These are phyloP conservation scores for Sarotherodon lohbergeri DNA, from an alignment of 2,113 vertebrate species.

Conservation along the genomic window DNA sequence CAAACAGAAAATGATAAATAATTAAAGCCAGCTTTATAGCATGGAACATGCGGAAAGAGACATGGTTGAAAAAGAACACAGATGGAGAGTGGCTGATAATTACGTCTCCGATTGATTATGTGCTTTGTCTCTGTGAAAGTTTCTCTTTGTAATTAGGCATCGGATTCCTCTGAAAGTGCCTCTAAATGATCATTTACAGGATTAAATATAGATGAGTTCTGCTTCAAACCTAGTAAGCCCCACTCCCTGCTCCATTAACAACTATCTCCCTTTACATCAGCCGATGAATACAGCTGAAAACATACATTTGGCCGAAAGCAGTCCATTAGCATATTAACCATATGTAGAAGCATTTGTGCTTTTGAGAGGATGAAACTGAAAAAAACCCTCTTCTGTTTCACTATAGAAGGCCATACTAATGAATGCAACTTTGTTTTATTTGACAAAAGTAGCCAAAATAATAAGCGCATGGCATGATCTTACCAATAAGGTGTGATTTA, in stretches of 20 bases:
- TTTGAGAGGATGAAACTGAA: background rate
- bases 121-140: constrained; percentile 7
- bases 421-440: background rate
- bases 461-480: background rate
- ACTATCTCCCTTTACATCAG: background rate
- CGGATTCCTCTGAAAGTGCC: constrained; percentile 33
- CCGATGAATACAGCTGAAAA: background rate
- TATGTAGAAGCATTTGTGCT: background rate
- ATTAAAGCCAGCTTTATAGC: constrained; percentile 23
- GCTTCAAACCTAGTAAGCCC: background rate
- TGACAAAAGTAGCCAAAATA: background rate
- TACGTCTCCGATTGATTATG: constrained; percentile 40
- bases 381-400: background rate
- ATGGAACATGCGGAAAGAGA: background rate
- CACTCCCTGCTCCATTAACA: constrained; percentile 32
- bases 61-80: background rate
- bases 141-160: constrained; percentile 39
- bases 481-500: constrained; percentile 47
- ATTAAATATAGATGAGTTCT: constrained; percentile 60
- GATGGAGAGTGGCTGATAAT: constrained; percentile 25
- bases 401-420: background rate
- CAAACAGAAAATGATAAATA: constrained; percentile 28
- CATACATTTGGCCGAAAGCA: background rate
- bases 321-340: background rate
- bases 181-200: constrained; percentile 49